Base-by-base conservation (phyloP, 2,888 invertebrate genomes). In the Cremastobaeus sp. region DNA sequence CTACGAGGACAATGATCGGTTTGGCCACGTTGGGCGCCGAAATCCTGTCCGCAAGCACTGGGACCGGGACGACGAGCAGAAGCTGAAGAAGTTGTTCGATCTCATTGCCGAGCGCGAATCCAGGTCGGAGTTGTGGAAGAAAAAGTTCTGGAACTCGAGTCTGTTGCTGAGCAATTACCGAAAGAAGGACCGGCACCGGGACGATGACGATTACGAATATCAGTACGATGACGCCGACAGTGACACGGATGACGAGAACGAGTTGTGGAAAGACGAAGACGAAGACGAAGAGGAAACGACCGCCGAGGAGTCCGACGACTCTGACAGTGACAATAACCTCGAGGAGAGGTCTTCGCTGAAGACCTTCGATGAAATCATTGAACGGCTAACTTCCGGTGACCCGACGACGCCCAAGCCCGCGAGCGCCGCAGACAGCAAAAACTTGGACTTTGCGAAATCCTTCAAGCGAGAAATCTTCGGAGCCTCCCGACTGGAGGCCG, bases 291-390 rank as follows among this genome's bases (percentile, higher is more conserved):
- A 50, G 12, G 60, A 52, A 45, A 50, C 3, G 72, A 78, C 76
- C 3, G 72, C 71, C 12, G 74, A 73, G 8, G 62, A 62, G 2
- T 52, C 50, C 18, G 62, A 64, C 9, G 52, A 64, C 8, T 20
- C 14, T 1, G 64, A 64, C 1, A 68, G 74, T 1, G 75, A 64
- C 69, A 83, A 82, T 9, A 79, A 82, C 52, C 79, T 78, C 35
- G 76, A 50, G 47, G 79, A 82, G 11, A 81, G 54, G 6, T 66
- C 84, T 0, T 79, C 82, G 2, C 59, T 85, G 59, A 82, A 79
- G 62, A 84, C 82, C 1, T 86, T 81, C 76, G 86, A 87, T 41
- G 87, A 87, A n/a, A 85, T 87, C 28, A 87, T 87, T 52, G 79
- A 82, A 30, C 79, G 82, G 17, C 74, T 87, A 21, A 86, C 85